Conservation (phyloP, 2,888 invertebrate genomes). For the Andrena hattorfiana region DNA sequence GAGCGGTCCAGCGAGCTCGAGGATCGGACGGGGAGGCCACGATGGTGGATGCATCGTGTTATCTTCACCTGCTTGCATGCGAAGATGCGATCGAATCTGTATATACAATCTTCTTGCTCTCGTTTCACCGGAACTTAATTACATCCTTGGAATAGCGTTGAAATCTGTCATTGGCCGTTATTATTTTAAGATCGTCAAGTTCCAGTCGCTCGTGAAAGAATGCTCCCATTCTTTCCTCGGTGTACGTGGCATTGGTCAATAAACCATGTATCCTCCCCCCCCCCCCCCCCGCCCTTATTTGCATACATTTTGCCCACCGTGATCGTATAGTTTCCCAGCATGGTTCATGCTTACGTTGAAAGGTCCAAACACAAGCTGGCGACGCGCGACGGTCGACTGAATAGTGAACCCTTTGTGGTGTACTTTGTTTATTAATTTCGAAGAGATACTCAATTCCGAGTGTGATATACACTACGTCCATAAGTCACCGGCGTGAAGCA, state of each 20-base stretch:
- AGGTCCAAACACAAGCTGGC: not conserved
- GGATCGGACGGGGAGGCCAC: not conserved
- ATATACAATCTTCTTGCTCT: not conserved
- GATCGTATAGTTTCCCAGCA: not conserved
- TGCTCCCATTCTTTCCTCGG: not conserved
- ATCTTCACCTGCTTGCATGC: conserved; percentile 18
- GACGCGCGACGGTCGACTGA: no score
- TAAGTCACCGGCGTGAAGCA: no score
- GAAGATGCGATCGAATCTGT: conserved; percentile 14
- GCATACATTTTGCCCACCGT: not conserved
- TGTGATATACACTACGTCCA: no score
- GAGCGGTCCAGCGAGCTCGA: conserved; percentile 1
- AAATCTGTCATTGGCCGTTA: not conserved
- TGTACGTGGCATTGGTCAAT: not conserved
- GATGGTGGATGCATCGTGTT: not conserved
- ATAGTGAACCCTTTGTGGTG: no score
- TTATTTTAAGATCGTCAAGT: not conserved
- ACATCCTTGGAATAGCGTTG: not conserved
- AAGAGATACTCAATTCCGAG: no score
- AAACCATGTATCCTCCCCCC: not conserved
- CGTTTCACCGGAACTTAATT: conserved; percentile 3
- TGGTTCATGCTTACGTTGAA: not conserved
- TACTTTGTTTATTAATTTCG: no score
- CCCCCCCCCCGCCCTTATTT: not conserved
- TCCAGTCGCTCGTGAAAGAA: not conserved